Evolutionary conservation across 2,888 invertebrate species (phyloP), one percentile per base, ranked within the genome.

Genomic region (Platypus cylindrus): DNA sequence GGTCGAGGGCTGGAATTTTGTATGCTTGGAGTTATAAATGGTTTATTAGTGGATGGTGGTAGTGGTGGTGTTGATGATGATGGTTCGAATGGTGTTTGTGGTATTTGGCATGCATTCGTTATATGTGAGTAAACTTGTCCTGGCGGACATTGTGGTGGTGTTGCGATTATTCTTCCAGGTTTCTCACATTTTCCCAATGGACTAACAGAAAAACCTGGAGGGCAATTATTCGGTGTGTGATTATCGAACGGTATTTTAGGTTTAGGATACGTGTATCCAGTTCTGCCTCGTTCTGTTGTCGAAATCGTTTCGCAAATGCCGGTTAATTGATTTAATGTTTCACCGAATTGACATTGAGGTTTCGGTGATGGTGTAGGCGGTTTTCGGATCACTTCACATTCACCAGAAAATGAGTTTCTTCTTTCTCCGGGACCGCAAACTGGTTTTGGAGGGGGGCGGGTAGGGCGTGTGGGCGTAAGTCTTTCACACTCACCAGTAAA

Each of bases 111-210:
- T 35, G 39, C 38, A 33, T 46, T 44, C 25, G 40, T 37, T 37
- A 36, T 35, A 23, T 32, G 37, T 14, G 46, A 45, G 30, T 45
- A 39, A 17, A 39, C 29, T 35, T 48, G 45, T n/a, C 46, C 46
- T 27, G 25, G 33, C 7, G 27, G 8, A 31, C 47, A 45, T n/a
- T 25, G 33, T 30, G 24, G 32, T 9, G 34, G 37, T n/a, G 16
- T 12, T 3, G 40, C 28, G 9, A 13, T 38, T n/a, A n/a, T n/a
- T 34, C 22, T 36, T 26, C 26, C 30, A 11, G 31, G 8, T 17
- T 35, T 41, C 16, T 37, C 40, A 23, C 49, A 49, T 18, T 30
- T 25, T n/a, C 49, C 49, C 5, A 36, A 39, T 7, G 35, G 27
- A 7, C 35, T 37, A 11, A 36, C 12, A 12, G 40, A 32, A 33